Conservation (phyloP, 1,140 invertebrate genomes). For the Drosophila saltans region DNA sequence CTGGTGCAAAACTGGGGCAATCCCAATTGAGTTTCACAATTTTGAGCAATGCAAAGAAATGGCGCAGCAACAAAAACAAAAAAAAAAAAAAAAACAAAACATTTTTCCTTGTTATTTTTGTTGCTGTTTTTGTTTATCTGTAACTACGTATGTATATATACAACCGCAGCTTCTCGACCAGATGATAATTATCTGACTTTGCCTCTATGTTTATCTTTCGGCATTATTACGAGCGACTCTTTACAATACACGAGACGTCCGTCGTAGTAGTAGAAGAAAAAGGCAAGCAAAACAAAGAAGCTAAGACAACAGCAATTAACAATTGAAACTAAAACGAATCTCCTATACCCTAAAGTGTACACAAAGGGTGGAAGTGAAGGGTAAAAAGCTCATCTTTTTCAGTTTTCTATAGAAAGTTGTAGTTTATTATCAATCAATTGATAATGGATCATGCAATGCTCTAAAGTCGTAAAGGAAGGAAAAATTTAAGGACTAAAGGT, state of each 20-base stretch:
- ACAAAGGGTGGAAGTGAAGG: too few relatives aligned
- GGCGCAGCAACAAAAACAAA: constrained; percentile 43
- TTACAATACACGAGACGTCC: constrained; percentile 37
- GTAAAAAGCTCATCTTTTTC: too few relatives aligned
- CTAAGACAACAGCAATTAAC: constrained; percentile 41
- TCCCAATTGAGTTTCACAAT: constrained; percentile 59
- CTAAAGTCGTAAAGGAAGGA: too few relatives aligned
- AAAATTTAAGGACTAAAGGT: too few relatives aligned
- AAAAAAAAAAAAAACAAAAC: neutral
- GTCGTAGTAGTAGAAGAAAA: constrained; percentile 46
- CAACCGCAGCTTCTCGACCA: constrained; percentile 25
- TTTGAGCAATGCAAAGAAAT: constrained; percentile 47
- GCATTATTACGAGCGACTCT: constrained; percentile 48
- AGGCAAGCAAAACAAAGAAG: constrained; percentile 75
- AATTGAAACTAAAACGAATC: neutral
- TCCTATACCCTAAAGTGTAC: neutral
- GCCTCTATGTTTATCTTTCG: constrained; percentile 40
- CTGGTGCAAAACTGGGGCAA: constrained; percentile 9
- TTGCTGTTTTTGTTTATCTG: constrained; percentile 11
- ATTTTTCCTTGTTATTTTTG: neutral
- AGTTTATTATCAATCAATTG: too few relatives aligned
- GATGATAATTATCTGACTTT: constrained; percentile 38
- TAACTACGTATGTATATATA: neutral
- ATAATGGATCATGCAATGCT: too few relatives aligned
- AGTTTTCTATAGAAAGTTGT: too few relatives aligned